Evolutionary conservation across 2,113 vertebrate species (phyloP).

Genomic region (Carassius gibelio): DNA sequence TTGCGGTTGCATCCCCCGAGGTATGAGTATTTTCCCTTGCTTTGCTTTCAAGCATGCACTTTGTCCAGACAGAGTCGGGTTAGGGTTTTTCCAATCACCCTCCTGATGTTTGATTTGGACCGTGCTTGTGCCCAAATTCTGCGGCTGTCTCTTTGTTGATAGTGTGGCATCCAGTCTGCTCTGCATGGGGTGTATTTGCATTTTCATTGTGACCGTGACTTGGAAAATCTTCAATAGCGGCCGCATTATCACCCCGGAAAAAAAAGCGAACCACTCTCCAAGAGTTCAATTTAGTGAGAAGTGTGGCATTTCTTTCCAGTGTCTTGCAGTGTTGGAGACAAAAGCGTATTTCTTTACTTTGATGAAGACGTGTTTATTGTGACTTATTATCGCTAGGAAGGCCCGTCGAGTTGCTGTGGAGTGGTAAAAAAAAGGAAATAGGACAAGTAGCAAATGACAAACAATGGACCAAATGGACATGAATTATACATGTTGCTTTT

Average conservation of each 20-base stretch:
- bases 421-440: constrained; percentile 16
- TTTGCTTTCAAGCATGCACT: constrained; percentile 23
- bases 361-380: constrained; percentile 52
- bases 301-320: constrained; percentile 48
- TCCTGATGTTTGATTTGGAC: constrained; percentile 69
- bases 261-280: constrained; percentile 59
- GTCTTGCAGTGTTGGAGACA: constrained; percentile 50
- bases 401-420: constrained; percentile 39
- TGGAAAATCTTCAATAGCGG: constrained; percentile 72
- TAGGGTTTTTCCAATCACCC: constrained; percentile 69
- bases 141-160: constrained; percentile 74
- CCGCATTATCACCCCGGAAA: constrained; percentile 65
- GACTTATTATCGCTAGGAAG: constrained; percentile 44
- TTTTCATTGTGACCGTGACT: constrained; percentile 68
- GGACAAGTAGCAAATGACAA: background rate
- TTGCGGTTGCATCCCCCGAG: constrained; percentile 20
- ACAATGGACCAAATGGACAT: constrained; percentile 2
- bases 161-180: constrained; percentile 65
- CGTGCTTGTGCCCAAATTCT: constrained; percentile 61
- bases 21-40: background rate
- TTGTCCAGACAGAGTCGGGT: constrained; percentile 55
- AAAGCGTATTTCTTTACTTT: constrained; percentile 58
- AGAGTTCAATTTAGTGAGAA: constrained; percentile 50
- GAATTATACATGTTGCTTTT: background rate
- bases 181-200: constrained; percentile 76